Evolutionary conservation across 1,140 invertebrate genomes (phyloP), one percentile per base, ranked within the genome.

Genomic region (Brachionus rubens): DNA sequence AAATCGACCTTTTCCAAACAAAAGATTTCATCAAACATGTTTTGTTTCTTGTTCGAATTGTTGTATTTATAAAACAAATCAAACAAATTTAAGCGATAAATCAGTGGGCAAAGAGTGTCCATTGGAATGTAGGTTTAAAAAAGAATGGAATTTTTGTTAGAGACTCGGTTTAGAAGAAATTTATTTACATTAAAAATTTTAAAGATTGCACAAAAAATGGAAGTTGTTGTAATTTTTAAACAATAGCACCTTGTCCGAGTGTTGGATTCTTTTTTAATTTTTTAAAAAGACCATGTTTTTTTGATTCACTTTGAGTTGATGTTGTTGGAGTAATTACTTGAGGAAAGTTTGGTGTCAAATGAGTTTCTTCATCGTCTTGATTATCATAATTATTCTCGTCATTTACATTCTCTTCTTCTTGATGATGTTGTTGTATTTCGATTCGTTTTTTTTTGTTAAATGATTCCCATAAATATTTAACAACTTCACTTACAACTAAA

Each of bases 401-500:
- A 12, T 43, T 41, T n/a, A 43, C 40, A 26, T 65, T 36, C 24
- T 65, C 43, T 26, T 19, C n/a, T 26, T n/a, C n/a, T n/a, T n/a
- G n/a, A n/a, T n/a, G n/a, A 43, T 12, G 26, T 65, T 28, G 30
- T 65, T n/a, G 1, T 24, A 10, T 24, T 41, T n/a, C 19, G 4
- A n/a, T 14, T 65, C 59, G 19, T 46, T 36, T 28, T 26, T 72
- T 48, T 48, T 48, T 28, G 30, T 54, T 50, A n/a, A 50, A 72
- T 9, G 68, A 21, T 41, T 72, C 68, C 86, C 86, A 87, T 24
- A 87, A 78, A 62, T 85, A 84, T 19, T 85, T 81, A 65, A 87
- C 82, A 56, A 87, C 78, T 79, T 87, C 86, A 10, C 84, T 86
- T 16, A 85, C 85, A 75, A 87, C 81, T 26, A 87, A 85, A 76